Evolutionary conservation across 1,140 invertebrate genomes (phyloP).

Genomic region (Sycobia sp.): DNA sequence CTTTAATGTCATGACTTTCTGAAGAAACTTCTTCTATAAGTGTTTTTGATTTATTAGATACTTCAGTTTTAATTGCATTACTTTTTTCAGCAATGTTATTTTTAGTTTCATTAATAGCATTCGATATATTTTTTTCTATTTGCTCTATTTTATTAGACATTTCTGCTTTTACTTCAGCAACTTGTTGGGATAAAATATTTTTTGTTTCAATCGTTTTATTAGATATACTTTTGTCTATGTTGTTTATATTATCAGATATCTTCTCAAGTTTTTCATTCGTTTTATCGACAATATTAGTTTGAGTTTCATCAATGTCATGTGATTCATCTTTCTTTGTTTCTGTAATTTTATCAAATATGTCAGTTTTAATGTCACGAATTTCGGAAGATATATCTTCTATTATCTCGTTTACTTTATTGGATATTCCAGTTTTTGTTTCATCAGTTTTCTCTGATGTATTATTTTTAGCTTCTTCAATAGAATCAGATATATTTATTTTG

Average conservation of each 20-base stretch:
- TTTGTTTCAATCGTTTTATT: too few relatives aligned
- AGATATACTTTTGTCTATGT: constrained; percentile 2
- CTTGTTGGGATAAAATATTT: too few relatives aligned
- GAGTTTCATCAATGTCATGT: background rate
- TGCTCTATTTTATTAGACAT: background rate
- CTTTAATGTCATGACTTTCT: too few relatives aligned
- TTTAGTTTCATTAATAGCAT: background rate
- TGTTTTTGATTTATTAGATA: constrained; percentile 20
- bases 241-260: background rate
- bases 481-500: background rate
- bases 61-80: constrained; percentile 8
- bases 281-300: background rate
- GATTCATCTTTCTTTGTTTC: background rate
- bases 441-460: background rate
- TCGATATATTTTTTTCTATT: constrained; percentile 1
- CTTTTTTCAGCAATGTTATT: background rate
- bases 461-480: background rate
- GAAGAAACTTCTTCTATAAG: too few relatives aligned
- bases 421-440: background rate
- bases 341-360: too few relatives aligned
- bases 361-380: too few relatives aligned
- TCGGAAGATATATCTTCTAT: too few relatives aligned
- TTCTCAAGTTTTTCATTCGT: background rate
- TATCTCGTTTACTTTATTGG: background rate
- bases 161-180: too few relatives aligned